Evolutionary conservation across 2,797 vertebrate genomes (phyloP).

Genomic region (Bradypodion pumilum): DNA sequence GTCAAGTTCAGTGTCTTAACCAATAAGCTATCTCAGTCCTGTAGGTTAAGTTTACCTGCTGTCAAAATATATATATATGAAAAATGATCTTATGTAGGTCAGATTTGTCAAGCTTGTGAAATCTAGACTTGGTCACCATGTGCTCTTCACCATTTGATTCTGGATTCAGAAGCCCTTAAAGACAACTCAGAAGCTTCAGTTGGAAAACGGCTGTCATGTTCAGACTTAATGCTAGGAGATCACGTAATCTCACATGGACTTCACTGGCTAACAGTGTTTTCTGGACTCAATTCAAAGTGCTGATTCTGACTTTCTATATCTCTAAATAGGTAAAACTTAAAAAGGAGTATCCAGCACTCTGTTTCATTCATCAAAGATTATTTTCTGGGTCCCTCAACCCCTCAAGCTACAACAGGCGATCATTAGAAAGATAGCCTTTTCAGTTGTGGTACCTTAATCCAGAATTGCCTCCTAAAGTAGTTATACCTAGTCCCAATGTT

Average conservation of each 20-base stretch:
- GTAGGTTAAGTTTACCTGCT: neutral
- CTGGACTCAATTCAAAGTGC: too few species aligned
- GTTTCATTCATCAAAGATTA: neutral
- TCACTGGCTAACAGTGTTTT: neutral
- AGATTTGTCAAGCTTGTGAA: neutral
- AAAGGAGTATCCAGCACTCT: neutral
- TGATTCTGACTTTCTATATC: neutral
- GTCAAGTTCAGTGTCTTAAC: too few species aligned
- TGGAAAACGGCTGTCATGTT: neutral
- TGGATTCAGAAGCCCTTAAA: neutral
- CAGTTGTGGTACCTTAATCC: neutral
- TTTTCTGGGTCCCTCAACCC: neutral
- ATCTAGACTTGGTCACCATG: neutral
- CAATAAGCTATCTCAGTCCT: too few species aligned
- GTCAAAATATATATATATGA: neutral
- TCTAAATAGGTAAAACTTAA: neutral
- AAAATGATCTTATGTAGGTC: neutral
- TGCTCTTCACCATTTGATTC: neutral
- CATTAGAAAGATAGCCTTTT: neutral
- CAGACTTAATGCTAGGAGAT: neutral
- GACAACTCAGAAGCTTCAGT: neutral
- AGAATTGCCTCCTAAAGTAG: neutral
- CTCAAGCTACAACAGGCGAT: neutral
- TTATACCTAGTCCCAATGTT: neutral
- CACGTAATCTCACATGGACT: neutral